Evolutionary conservation across 1,140 invertebrate species (phyloP), one percentile per base, ranked within the genome.

Genomic region (Gerris buenoi): DNA sequence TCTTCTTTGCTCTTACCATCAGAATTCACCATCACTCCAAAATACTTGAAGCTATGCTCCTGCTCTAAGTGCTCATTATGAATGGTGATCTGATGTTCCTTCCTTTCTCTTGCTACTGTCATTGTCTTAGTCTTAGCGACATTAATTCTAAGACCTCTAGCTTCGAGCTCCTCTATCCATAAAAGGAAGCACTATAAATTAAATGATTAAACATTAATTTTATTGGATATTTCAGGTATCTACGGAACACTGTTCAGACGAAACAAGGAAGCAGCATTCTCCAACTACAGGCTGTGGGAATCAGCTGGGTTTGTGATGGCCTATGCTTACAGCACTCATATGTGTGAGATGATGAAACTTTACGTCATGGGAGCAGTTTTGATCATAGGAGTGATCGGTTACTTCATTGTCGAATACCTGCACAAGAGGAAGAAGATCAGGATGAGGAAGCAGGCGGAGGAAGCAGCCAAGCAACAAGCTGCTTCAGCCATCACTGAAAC

Each of bases 221-320:
- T n/a, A n/a, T n/a, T n/a, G n/a, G n/a, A n/a, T n/a, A n/a, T n/a
- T n/a, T 0, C 81, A 93, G 91, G 91, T 75, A 82, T 95, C 26
- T 93, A 97, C 74, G 92, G 95, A 27, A 90, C 93, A 5, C 81
- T 96, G 22, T 97, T 96, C 80, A 81, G 90, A 65, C 84, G 91
- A 46, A 91, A 94, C 77, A 92, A 95, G 74, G 94, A 97, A 77
- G 90, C 95, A 0, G 95, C 95, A 0, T 97, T 97, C 81, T 95
- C 93, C 68, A 97, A 96, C 79, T 97, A 91, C 78, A 85, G 95
- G 59, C 84, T 97, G 22, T 95, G 95, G 89, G 94, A 97, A 78
- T 92, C 89, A 56, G 83, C 89, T 25, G 95, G 95, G 0, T 93
- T 96, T 72, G 90, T 96, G 1, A 84, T 96, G 10, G 92, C 92